These are phyloP conservation scores for Barnardius zonarius DNA, from an alignment of 2,113 vertebrate species.

Conservation along the genomic window DNA sequence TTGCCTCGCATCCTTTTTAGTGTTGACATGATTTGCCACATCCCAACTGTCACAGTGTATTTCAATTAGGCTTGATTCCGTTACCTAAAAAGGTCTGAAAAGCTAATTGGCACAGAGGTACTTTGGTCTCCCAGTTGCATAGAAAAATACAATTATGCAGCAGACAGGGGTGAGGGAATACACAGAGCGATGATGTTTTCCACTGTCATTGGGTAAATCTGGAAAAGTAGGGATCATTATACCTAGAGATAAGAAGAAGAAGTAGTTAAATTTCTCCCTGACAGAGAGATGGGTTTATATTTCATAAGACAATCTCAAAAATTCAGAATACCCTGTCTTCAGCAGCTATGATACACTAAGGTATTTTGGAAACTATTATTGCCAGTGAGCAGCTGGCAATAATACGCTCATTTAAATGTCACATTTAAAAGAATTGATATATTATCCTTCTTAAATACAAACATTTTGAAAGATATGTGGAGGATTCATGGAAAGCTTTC, in stretches of 20 bases:
- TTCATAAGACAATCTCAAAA: neutral
- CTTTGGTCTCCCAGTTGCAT: constrained; percentile 48
- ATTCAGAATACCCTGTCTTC: neutral
- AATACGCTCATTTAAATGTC: neutral
- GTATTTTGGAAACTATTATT: neutral
- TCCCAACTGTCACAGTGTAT: neutral
- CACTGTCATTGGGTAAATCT: neutral
- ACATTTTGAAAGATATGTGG: neutral
- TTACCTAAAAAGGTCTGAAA: constrained; percentile 39
- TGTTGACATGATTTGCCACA: neutral
- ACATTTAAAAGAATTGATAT: neutral
- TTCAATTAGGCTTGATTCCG: constrained; percentile 59
- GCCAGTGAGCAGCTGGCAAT: neutral
- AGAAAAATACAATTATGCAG: constrained; percentile 17
- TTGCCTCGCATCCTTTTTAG: constrained; percentile 14
- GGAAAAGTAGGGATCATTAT: neutral
- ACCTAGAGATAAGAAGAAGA: neutral
- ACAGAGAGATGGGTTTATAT: neutral
- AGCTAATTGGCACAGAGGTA: constrained; percentile 41
- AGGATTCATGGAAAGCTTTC: neutral
- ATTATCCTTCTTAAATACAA: neutral
- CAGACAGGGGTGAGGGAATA: constrained; percentile 12
- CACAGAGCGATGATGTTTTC: neutral
- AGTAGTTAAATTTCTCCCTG: neutral
- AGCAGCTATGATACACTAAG: neutral